Evolutionary conservation across 2,797 vertebrate genomes (phyloP).

Genomic region (Manis crassicaudata): DNA sequence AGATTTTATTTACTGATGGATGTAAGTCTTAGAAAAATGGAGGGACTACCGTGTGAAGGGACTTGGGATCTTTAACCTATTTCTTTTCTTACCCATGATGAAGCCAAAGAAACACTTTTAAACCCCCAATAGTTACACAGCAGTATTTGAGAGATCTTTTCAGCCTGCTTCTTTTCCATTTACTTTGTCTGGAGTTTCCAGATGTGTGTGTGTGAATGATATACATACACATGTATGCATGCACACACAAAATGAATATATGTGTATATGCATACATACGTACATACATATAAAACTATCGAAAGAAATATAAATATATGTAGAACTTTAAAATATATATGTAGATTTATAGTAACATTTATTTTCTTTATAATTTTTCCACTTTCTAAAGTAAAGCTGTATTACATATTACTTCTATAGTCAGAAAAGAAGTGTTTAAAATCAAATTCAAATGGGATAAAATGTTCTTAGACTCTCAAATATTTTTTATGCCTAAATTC

Average conservation of each 20-base stretch:
- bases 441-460: neutral
- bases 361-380: neutral
- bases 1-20: neutral
- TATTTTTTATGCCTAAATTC: neutral
- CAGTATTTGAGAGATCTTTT: neutral
- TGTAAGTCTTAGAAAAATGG: neutral
- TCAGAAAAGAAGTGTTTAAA: conserved; percentile 33
- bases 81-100: neutral
- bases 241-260: neutral
- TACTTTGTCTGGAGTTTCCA: neutral
- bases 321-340: neutral
- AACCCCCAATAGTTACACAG: neutral
- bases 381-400: neutral
- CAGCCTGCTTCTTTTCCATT: neutral
- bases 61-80: neutral
- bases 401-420: neutral
- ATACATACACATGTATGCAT: neutral
- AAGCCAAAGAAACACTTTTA: neutral
- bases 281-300: neutral
- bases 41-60: neutral
- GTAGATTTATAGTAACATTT: neutral
- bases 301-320: neutral
- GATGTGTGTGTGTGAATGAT: neutral
- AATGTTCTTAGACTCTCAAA: neutral
- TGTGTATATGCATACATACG: neutral